These are phyloP conservation scores for Leptinotarsa peninsularis DNA, from an alignment of 2,888 invertebrate genomes.

Conservation along the genomic window DNA sequence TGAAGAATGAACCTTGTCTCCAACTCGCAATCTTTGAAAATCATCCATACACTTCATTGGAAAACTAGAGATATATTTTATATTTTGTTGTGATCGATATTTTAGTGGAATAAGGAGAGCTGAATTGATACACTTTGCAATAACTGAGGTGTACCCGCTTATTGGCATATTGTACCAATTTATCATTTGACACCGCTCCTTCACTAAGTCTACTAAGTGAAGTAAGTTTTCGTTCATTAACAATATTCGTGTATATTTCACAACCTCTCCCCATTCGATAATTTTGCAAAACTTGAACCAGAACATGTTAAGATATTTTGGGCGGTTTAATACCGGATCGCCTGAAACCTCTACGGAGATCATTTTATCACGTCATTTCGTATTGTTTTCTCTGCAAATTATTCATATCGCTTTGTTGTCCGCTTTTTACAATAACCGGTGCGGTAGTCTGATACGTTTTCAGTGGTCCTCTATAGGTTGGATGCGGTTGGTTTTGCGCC, in stretches of 20 bases:
- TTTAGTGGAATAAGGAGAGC: no score
- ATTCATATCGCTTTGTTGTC: constrained; percentile 54
- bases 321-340: not conserved
- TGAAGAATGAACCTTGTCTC: no score
- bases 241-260: constrained; percentile 7
- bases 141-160: no score
- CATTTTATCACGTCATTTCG: constrained; percentile 58
- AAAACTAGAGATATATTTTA: no score
- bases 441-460: constrained; percentile 60
- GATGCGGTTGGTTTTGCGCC: constrained; percentile 55
- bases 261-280: not conserved
- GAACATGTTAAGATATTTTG: not conserved
- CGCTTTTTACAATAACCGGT: constrained; percentile 58
- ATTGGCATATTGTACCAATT: no score
- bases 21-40: no score
- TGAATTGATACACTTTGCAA: no score
- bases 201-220: not conserved
- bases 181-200: no score
- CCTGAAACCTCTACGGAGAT: not conserved
- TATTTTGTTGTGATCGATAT: no score
- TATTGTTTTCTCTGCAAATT: constrained; percentile 55
- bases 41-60: no score
- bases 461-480: constrained; percentile 48
- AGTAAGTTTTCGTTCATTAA: not conserved
- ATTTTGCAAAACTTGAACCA: not conserved